Percentiles rank a stretch among this genome's conserved stretches.
Evolutionary conservation across 2,797 vertebrate genomes (phyloP).

Genomic region (Chelon auratus): DNA sequence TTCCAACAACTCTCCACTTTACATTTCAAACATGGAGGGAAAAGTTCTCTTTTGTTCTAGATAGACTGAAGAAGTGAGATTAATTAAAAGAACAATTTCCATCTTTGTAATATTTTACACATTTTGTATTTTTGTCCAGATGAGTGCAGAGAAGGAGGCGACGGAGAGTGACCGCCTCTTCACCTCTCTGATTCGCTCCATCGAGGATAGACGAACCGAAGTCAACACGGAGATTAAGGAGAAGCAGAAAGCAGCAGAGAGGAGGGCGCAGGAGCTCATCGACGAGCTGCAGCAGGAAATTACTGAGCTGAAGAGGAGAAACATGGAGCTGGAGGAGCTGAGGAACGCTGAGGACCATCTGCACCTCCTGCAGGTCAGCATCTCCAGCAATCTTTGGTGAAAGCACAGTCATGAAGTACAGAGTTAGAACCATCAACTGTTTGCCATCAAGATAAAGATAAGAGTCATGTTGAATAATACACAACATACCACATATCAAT

Average conservation of each 20-base stretch:
- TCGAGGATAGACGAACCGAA: slow-evolving; percentile 45
- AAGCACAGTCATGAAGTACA: too few species aligned
- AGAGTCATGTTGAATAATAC: neutral
- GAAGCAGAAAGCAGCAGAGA: slow-evolving; percentile 57
- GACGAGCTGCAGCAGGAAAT: slow-evolving; percentile 69
- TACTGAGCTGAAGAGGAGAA: slow-evolving; percentile 64
- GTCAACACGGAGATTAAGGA: slow-evolving; percentile 40
- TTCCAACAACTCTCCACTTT: too few species aligned
- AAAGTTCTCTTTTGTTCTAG: too few species aligned
- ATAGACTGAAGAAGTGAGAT: too few species aligned
- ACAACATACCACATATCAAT: neutral
- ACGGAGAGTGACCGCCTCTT: slow-evolving; percentile 63
- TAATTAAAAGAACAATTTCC: neutral
- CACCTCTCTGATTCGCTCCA: slow-evolving; percentile 42
- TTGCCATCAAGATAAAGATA: too few species aligned
- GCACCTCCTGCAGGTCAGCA: slow-evolving; percentile 71
- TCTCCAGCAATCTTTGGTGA: neutral
- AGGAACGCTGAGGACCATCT: slow-evolving; percentile 67
- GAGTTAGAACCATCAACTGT: too few species aligned
- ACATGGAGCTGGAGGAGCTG: slow-evolving; percentile 67
- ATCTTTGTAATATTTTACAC: too few species aligned
- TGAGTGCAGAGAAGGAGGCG: slow-evolving; percentile 59
- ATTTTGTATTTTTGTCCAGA: slow-evolving; percentile 29
- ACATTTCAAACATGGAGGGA: too few species aligned
- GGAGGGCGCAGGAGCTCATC: slow-evolving; percentile 57